Conservation (phyloP, 2,113 vertebrate species). For the Pangasianodon hypophthalmus region DNA sequence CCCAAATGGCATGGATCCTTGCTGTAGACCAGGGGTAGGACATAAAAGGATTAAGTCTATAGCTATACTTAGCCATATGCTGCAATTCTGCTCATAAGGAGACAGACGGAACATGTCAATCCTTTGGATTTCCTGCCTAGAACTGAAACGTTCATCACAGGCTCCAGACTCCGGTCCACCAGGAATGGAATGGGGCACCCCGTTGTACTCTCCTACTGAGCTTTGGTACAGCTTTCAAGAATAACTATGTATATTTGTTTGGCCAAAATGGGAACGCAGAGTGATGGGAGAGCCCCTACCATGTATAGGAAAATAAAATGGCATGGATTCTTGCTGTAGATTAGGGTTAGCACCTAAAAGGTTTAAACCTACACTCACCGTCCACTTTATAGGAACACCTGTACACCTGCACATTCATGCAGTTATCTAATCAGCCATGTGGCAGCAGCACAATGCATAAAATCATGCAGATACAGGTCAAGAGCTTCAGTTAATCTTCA, state of each 20-base stretch:
- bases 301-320: no score
- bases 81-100: not conserved
- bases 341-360: no score
- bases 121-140: slow-evolving; percentile 5
- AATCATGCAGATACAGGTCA: no score
- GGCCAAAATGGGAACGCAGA: not conserved
- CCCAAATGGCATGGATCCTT: not conserved
- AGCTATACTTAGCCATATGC: not conserved
- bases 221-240: not conserved
- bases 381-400: no score
- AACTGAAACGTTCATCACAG: not conserved
- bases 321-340: no score
- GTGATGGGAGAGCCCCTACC: not conserved
- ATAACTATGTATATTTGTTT: not conserved
- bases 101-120: not conserved
- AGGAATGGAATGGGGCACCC: not conserved
- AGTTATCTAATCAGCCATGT: no score
- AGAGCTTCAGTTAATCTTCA: no score
- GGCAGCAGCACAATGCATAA: no score
- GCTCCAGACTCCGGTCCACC: not conserved
- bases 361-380: no score
- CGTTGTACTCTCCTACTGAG: not conserved
- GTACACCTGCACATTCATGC: no score
- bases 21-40: not conserved
- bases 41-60: not conserved